Evolutionary conservation across 2,888 invertebrate species (phyloP).

Genomic region (Agrypnus murinus): DNA sequence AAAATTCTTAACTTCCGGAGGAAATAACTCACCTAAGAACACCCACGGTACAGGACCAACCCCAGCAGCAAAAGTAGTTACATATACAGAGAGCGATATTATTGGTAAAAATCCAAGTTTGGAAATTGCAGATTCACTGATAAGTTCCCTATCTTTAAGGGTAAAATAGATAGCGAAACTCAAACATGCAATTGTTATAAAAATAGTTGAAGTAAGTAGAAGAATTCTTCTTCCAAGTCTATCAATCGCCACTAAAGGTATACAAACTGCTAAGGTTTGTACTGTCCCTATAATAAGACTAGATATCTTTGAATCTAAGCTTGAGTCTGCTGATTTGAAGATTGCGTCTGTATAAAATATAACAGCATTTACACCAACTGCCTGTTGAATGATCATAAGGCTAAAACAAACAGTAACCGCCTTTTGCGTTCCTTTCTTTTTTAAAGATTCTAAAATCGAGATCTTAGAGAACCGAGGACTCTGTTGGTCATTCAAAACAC

Average conservation of each 20-base stretch:
- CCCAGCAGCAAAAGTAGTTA: constrained; percentile 87
- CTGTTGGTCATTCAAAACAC: constrained; percentile 73
- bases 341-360: constrained; percentile 87
- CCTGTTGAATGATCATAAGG: constrained; percentile 93
- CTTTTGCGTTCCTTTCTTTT: constrained; percentile 76
- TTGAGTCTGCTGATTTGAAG: constrained; percentile 79
- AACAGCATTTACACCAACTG: constrained; percentile 88
- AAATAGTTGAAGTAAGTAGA: constrained; percentile 80
- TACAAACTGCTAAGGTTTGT: constrained; percentile 85
- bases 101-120: constrained; percentile 84
- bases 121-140: constrained; percentile 70
- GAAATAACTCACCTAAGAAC: constrained; percentile 88
- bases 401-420: constrained; percentile 83
- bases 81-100: constrained; percentile 82
- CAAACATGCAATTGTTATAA: constrained; percentile 82
- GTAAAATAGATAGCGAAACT: constrained; percentile 84
- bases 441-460: constrained; percentile 72
- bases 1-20: constrained; percentile 84
- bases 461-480: too few relatives aligned
- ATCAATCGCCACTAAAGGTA: constrained; percentile 86
- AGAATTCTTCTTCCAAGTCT: constrained; percentile 85
- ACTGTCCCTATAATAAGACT: constrained; percentile 89
- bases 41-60: constrained; percentile 93
- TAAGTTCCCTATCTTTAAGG: constrained; percentile 65
- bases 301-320: constrained; percentile 76